Percentiles rank a stretch among this genome's conserved stretches.
These are phyloP conservation scores for Phrynocephalus forsythii DNA, from an alignment of 2,797 vertebrate genomes.

Conservation along the genomic window DNA sequence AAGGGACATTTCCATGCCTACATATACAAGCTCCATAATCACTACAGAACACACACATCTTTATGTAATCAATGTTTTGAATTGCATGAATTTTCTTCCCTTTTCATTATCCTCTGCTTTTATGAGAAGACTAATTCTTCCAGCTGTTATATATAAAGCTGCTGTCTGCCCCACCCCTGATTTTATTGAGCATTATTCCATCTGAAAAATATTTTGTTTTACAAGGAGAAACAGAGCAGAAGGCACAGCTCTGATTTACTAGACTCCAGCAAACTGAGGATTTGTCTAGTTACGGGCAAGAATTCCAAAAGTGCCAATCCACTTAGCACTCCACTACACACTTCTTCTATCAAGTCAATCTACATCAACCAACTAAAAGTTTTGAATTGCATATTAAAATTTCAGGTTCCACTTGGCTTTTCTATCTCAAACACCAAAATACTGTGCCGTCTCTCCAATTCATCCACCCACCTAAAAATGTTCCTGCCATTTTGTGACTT, in stretches of 20 bases:
- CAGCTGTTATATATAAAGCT: neutral
- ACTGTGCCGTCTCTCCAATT: neutral
- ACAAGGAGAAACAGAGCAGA: neutral
- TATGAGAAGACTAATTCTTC: neutral
- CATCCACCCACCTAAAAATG: neutral
- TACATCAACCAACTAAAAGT: neutral
- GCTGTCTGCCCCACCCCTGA: no score
- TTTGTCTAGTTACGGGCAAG: neutral
- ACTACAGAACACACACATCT: neutral
- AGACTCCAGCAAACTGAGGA: neutral
- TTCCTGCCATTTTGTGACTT: neutral
- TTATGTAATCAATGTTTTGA: neutral
- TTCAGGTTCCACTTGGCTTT: neutral
- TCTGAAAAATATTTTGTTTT: neutral
- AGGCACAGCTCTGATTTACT: neutral
- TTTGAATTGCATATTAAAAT: neutral
- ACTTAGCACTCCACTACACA: neutral
- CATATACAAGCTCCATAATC: neutral
- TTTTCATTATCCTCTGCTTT: neutral
- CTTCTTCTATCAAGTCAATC: neutral
- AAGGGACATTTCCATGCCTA: neutral
- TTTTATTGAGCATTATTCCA: neutral
- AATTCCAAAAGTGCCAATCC: no score
- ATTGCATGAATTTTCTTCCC: neutral
- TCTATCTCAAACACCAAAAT: neutral